Evolutionary conservation across 2,113 vertebrate species (phyloP).

Genomic region (Corapipo altera): DNA sequence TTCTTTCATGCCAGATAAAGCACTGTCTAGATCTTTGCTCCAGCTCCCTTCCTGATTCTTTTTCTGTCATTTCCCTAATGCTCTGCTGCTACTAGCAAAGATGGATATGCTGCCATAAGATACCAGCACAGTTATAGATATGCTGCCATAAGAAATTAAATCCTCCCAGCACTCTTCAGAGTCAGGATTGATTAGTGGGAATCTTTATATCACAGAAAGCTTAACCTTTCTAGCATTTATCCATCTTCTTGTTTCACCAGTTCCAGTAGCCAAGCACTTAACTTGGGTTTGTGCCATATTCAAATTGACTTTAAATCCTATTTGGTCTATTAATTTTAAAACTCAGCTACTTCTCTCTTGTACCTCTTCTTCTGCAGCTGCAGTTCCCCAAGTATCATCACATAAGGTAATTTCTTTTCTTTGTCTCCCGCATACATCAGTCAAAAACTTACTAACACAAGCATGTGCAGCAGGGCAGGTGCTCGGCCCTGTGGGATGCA

Average conservation of each 20-base stretch:
- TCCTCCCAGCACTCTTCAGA: neutral
- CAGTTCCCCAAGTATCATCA: rapidly evolving
- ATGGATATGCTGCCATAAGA: neutral
- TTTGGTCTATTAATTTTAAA: conserved; percentile 11
- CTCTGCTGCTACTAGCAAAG: neutral
- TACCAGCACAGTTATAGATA: neutral
- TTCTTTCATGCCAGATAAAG: neutral
- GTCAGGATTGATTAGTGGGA: neutral
- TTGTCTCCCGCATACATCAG: neutral
- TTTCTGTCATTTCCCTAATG: neutral
- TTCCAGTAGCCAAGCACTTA: neutral
- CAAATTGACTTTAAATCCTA: neutral
- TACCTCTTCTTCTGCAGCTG: neutral
- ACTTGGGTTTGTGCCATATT: neutral
- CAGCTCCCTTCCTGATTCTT: neutral
- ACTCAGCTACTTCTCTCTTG: neutral
- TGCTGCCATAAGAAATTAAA: conserved; percentile 1
- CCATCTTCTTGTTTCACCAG: neutral
- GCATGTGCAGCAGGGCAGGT: neutral
- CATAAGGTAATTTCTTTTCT: neutral
- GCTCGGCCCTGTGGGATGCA: neutral
- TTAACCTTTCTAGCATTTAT: neutral
- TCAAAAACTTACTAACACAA: neutral
- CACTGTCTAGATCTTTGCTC: neutral
- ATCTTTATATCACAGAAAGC: conserved; percentile 1